phyloP scores from a whole-genome alignment of 2,797 vertebrate species.

The Melanogrammus aeglefinus region DNA sequence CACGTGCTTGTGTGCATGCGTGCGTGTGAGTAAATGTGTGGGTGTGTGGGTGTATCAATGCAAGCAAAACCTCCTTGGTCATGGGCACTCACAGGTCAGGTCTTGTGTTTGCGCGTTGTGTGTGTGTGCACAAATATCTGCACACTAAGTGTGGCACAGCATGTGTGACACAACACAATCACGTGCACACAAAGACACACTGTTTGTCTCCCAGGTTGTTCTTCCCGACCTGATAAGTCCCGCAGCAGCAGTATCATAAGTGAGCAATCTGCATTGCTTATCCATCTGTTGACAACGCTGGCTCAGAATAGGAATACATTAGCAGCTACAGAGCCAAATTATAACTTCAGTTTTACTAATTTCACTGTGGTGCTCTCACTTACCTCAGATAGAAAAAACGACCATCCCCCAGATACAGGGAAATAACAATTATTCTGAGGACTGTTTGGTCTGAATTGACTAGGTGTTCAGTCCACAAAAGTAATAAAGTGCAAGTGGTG shows the following conservation, averaged over 20 bases:
- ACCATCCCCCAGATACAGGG: neutral
- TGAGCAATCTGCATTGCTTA: neutral
- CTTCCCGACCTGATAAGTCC: neutral
- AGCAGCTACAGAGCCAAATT: neutral
- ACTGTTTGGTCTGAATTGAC: neutral
- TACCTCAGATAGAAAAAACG: neutral
- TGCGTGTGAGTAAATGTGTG: slow-evolving; percentile 7
- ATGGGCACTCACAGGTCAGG: neutral
- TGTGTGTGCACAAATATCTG: slow-evolving; percentile 1
- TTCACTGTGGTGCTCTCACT: neutral
- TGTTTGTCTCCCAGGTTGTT: neutral
- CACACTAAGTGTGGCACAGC: neutral
- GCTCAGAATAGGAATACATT: neutral
- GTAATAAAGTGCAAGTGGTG: neutral
- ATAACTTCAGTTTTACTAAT: neutral
- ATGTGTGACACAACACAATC: neutral
- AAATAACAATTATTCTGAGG: neutral
- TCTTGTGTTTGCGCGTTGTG: neutral
- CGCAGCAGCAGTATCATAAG: neutral
- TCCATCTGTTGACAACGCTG: slow-evolving; percentile 1
- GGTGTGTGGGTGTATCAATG: slow-evolving; percentile 6
- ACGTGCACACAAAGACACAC: neutral
- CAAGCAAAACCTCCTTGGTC: neutral
- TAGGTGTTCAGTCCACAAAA: neutral
- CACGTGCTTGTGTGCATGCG: neutral